Conservation (phyloP, 2,888 invertebrate genomes). For the Craniophora ligustri region DNA sequence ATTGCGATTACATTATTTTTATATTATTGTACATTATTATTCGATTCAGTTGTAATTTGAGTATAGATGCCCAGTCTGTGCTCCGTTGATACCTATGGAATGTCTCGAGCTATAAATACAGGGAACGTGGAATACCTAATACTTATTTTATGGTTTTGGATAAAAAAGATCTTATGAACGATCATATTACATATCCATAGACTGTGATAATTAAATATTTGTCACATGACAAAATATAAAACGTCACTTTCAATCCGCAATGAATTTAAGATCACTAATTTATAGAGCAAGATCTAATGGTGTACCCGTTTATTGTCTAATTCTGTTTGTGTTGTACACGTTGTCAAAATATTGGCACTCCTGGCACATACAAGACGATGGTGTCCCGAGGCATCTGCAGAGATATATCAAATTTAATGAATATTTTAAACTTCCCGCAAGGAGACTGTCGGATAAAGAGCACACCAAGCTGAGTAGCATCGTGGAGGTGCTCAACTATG, state of each 20-base stretch:
- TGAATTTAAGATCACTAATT: conserved; percentile 44
- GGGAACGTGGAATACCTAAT: too few species aligned
- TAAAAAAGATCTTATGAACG: too few species aligned
- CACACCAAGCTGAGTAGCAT: conserved; percentile 28
- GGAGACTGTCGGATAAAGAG: conserved; percentile 16
- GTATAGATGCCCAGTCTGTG: too few species aligned
- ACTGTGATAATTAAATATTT: too few species aligned
- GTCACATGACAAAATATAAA: too few species aligned
- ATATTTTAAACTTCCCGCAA: conserved; percentile 2
- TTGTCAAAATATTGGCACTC: conserved; percentile 14
- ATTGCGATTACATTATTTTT: too few species aligned
- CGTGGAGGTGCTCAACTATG: conserved; percentile 52
- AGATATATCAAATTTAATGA: conserved; percentile 41
- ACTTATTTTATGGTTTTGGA: too few species aligned
- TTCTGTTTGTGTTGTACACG: conserved; percentile 32
- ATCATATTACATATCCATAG: too few species aligned
- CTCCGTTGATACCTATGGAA: too few species aligned
- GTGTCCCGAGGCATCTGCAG: conserved; percentile 30
- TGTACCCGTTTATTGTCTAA: conserved; percentile 42
- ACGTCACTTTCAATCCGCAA: conserved; percentile 16
- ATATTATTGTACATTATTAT: too few species aligned
- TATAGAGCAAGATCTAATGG: conserved; percentile 34
- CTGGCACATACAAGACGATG: not conserved
- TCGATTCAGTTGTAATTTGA: too few species aligned
- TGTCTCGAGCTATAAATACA: too few species aligned